phyloP scores from a whole-genome alignment of 2,797 vertebrate species.

The Pygocentrus nattereri region DNA sequence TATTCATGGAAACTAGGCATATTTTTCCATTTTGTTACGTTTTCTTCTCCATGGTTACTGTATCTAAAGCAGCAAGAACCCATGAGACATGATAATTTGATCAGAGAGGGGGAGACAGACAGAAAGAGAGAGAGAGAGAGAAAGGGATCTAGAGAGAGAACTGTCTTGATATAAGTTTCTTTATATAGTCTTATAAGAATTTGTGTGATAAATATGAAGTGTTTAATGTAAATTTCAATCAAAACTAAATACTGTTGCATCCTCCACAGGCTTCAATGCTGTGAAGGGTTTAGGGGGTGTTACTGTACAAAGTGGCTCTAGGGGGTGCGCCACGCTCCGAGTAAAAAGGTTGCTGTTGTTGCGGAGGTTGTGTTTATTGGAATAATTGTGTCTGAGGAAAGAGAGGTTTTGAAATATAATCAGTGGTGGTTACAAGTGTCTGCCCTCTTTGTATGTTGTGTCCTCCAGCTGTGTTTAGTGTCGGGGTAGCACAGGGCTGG shows the following conservation, averaged over 20 bases:
- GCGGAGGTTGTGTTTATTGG: too few relatives aligned
- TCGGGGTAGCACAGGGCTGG: too few relatives aligned
- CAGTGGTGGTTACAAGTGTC: too few relatives aligned
- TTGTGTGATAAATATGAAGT: background rate
- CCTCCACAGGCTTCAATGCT: too few relatives aligned
- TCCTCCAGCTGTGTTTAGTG: too few relatives aligned
- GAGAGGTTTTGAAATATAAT: too few relatives aligned
- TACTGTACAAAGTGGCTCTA: too few relatives aligned
- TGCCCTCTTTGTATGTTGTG: too few relatives aligned
- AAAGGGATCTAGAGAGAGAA: background rate
- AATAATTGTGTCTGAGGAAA: background rate
- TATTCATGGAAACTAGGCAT: constrained; percentile 44
- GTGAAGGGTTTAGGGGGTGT: too few relatives aligned
- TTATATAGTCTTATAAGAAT: background rate
- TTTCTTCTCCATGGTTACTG: constrained; percentile 49
- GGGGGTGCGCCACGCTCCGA: too few relatives aligned
- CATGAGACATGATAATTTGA: constrained; percentile 30
- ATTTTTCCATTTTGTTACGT: constrained; percentile 30
- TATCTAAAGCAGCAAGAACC: constrained; percentile 34
- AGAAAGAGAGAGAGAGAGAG: background rate
- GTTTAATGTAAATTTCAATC: background rate
- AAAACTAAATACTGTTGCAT: too few relatives aligned
- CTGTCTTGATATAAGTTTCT: background rate
- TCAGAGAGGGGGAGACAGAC: background rate
- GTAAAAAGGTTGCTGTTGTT: too few relatives aligned